These are phyloP conservation scores for Strigamia crassipes DNA, from an alignment of 2,888 invertebrate genomes.

Conservation along the genomic window DNA sequence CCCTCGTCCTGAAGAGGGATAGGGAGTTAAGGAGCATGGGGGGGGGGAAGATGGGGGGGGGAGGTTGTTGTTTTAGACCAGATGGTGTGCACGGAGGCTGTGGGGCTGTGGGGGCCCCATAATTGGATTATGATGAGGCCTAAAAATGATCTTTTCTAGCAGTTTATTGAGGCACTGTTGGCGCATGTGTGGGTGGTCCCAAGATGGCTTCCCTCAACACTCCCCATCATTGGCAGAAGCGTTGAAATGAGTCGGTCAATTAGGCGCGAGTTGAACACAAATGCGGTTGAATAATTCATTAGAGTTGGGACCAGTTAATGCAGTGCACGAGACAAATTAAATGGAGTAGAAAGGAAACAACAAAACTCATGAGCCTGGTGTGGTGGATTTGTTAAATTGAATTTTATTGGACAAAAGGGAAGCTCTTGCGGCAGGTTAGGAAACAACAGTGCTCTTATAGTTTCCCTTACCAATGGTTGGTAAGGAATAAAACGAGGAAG, in stretches of 20 bases:
- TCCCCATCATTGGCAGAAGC: background rate
- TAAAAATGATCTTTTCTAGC: background rate
- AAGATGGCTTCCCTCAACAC: background rate
- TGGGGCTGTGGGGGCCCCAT: background rate
- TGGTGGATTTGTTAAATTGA: no score
- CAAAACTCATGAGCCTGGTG: background rate
- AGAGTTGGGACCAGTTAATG: background rate
- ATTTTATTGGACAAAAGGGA: no score
- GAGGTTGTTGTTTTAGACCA: background rate
- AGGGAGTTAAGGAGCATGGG: background rate
- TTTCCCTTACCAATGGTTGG: no score
- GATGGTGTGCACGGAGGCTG: background rate
- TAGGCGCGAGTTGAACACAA: background rate
- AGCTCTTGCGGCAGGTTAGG: no score
- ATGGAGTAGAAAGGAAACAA: constrained; percentile 3
- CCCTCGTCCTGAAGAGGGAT: background rate
- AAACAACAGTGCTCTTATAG: no score
- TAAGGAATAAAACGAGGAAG: no score
- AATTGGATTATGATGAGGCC: background rate
- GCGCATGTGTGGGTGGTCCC: background rate
- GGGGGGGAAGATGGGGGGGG: background rate
- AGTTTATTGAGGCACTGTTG: background rate
- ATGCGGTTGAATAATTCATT: constrained; percentile 10
- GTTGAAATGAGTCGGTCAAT: constrained; percentile 3
- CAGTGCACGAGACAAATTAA: background rate